Conservation (phyloP, 2,113 vertebrate genomes). For the Henicopernis longicauda region DNA sequence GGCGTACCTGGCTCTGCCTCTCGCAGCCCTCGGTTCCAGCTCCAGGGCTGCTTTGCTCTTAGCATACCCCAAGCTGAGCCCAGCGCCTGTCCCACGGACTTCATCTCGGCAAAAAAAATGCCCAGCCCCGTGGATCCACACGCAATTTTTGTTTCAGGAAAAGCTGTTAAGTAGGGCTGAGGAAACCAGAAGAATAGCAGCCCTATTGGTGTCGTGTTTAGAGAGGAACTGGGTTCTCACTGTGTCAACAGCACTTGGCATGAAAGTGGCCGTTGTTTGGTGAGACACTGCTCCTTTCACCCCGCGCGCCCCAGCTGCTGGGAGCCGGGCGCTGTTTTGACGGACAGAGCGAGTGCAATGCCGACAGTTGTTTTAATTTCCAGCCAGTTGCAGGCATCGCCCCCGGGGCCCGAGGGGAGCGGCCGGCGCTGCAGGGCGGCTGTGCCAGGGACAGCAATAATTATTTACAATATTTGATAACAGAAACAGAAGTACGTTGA, state of each 20-base stretch:
- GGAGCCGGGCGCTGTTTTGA: constrained; percentile 68
- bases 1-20: neutral
- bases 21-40: neutral
- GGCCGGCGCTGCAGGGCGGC: neutral
- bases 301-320: constrained; percentile 72
- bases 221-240: constrained; percentile 76
- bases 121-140: neutral
- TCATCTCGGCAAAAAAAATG: neutral
- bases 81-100: neutral
- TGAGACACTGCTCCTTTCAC: constrained; percentile 77
- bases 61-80: neutral
- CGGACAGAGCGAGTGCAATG: constrained; percentile 58
- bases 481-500: neutral
- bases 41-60: neutral
- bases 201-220: constrained; percentile 64
- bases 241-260: constrained; percentile 73
- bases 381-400: constrained; percentile 67
- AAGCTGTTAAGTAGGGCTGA: constrained; percentile 69
- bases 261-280: constrained; percentile 74
- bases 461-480: neutral
- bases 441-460: neutral
- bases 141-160: neutral
- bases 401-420: constrained; percentile 26
- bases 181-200: constrained; percentile 71
- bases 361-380: constrained; percentile 66